phyloP scores from a whole-genome alignment of 2,113 vertebrate genomes.

The Ciconia maguari region DNA sequence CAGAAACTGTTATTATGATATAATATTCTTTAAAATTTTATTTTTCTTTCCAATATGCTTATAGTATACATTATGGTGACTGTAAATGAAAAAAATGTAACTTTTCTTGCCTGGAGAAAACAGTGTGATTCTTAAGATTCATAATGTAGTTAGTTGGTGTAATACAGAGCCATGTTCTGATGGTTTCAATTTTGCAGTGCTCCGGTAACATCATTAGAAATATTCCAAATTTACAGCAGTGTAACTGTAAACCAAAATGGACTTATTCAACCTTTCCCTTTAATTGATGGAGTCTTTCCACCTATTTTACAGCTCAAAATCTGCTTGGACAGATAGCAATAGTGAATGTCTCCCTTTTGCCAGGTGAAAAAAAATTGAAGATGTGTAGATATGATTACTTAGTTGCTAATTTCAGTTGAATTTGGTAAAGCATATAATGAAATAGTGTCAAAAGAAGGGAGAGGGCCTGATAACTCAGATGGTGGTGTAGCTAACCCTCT shows the following conservation, averaged over 20 bases:
- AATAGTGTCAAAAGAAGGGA: neutral
- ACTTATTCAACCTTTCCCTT: neutral
- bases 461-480: neutral
- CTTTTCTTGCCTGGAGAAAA: neutral
- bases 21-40: neutral
- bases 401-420: neutral
- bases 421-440: neutral
- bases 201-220: neutral
- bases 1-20: neutral
- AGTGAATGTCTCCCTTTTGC: neutral
- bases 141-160: neutral
- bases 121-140: neutral
- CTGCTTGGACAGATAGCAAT: neutral
- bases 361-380: neutral
- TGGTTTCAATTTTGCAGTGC: neutral
- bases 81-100: neutral
- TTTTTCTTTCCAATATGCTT: neutral
- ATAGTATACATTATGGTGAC: neutral
- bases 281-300: neutral
- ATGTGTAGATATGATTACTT: neutral
- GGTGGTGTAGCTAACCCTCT: neutral
- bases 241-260: neutral
- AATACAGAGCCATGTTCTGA: neutral
- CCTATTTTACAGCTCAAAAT: neutral
- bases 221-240: neutral